Evolutionary conservation across 2,797 vertebrate species (phyloP), one percentile per base, ranked within the genome.

Genomic region (Taeniopygia guttata): DNA sequence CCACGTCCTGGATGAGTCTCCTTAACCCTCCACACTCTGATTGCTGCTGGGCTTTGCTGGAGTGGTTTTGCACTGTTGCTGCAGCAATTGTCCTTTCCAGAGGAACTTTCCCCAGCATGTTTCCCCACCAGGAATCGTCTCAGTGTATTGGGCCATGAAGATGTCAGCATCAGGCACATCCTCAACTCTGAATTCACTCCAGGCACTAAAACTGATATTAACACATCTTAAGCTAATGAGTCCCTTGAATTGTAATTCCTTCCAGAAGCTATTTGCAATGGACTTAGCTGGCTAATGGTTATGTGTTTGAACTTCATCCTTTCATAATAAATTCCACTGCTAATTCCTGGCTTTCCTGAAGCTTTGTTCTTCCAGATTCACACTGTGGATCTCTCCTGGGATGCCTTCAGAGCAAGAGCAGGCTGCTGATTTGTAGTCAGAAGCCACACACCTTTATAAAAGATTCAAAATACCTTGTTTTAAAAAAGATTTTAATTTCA

Each of bases 191-290:
- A 60, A 73, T 73, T 79, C 46, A 38, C 55, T 51, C 13, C 51
- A 62, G 79, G 67, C 52, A 40, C 49, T 15, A 4, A 27, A 83
- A 42, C n/a, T 86, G 77, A 21, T 78, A 88, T 76, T 93, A 90
- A 76, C 85, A 76, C 58, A 51, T 78, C 55, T 87, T 56, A 93
- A 66, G 38, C 48, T 89, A 90, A 92, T 43, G 84, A 93, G 55
- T 54, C 78, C 74, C 92, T 87, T 79, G 75, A 83, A 67, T 58
- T 74, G 67, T 49, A 67, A 42, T 60, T 78, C 43, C 70, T 78
- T 88, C 69, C 95, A 89, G 93, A 56, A 86, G 68, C 81, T 60
- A 5, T 95, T 93, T 94, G 60, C 77, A 49, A 7, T 43, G 59
- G 83, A 40, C 59, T 88, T 90, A 90, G 51, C 9, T 92, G 67